Conservation (phyloP, 2,888 invertebrate genomes). For the Polietes domitor region DNA sequence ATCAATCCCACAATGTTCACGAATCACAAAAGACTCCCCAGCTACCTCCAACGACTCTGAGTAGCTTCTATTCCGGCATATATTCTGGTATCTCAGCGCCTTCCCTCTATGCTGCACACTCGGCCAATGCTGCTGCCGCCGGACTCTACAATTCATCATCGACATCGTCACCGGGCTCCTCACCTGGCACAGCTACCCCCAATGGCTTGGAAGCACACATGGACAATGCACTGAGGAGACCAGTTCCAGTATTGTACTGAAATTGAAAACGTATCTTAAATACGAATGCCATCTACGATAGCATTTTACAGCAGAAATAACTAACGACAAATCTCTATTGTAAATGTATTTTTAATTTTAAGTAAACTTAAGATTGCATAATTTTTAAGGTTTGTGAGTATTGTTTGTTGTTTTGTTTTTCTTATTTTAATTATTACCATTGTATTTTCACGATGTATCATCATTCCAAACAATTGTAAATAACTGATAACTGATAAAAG, state of each 20-base stretch:
- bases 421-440: constrained; percentile 29
- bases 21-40: constrained; percentile 80
- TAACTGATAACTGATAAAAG: constrained; percentile 33
- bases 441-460: not conserved
- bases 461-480: constrained; percentile 54
- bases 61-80: constrained; percentile 81
- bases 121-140: constrained; percentile 77
- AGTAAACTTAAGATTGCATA: constrained; percentile 54
- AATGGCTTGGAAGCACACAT: constrained; percentile 78
- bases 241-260: constrained; percentile 81
- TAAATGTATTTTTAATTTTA: constrained; percentile 52
- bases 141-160: constrained; percentile 80
- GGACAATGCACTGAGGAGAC: constrained; percentile 79
- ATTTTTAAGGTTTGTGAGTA: constrained; percentile 48
- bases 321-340: constrained; percentile 52
- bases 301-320: not conserved
- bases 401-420: constrained; percentile 66
- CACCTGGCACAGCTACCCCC: constrained; percentile 79
- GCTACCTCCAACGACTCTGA: constrained; percentile 79
- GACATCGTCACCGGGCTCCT: constrained; percentile 80
- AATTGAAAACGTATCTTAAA: not conserved
- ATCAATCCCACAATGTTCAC: constrained; percentile 76
- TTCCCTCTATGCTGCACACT: constrained; percentile 80
- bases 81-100: constrained; percentile 80
- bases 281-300: not conserved